Base-by-base conservation (phyloP, 2,113 vertebrate species). In the Saccopteryx leptura region DNA sequence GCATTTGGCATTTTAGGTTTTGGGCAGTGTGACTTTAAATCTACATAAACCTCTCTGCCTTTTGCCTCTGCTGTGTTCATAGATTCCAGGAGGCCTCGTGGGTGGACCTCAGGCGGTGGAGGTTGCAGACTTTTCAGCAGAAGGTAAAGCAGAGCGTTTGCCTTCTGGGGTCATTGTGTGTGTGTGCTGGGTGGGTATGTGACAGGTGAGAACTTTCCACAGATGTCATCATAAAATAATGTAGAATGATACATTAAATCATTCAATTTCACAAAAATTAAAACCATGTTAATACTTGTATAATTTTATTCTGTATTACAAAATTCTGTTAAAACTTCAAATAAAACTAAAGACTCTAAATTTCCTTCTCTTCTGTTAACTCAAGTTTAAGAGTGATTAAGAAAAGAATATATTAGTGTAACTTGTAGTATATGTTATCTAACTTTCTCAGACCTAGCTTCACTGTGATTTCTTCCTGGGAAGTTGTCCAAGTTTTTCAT, bases 11-110 rank as follows among this genome's bases (percentile, higher is more conserved):
- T 91, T 97, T 90, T 97, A 61, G 72, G 76, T 98, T 97, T 98
- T 98, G 96, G 94, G 90, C 92, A 97, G 87, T 90, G 50, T 94
- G 96, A 91, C 56, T 94, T 88, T 97, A 97, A 97, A 97, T 96
- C 83, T 85, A 75, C 68, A 81, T 79, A 92, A 97, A 96, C n/a
- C 92, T 98, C 97, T 98, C 80, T 97, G 92, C 95, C 78, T 97
- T 98, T 98, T 97, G 88, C 97, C 96, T 97, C 96, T 98, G 54
- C 89, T 98, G 60, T 98, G 65, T 97, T 96, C 60, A 28, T 97
- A 96, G 96, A 95, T 98, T 97, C 91, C 92, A 90, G 92, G 95
- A 97, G 63, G 88, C 93, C 97, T 98, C 0, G 39, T 88, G 92
- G 97, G n/a, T 97, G 93, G 92, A 88, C 93, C 85, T 96, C 56